Percentiles rank a stretch among this genome's conserved stretches.
Evolutionary conservation across 2,888 invertebrate genomes (phyloP).

Genomic region (Kuschelorhynchus macadamiae): DNA sequence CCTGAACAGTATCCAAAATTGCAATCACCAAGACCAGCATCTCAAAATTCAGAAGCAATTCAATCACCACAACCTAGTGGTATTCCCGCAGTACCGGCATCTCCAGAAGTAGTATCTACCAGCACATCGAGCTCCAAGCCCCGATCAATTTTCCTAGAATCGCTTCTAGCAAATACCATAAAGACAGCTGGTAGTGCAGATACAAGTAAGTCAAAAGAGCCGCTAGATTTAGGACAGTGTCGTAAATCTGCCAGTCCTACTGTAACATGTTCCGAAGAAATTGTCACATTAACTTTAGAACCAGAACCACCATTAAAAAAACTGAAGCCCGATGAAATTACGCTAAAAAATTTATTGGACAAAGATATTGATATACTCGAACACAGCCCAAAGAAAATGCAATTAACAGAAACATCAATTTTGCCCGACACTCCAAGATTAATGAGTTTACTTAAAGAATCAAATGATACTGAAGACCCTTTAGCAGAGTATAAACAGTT

Average conservation of each 20-base stretch:
- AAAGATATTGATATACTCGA: constrained; percentile 65
- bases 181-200: constrained; percentile 73
- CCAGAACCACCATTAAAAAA: constrained; percentile 70
- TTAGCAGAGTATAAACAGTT: constrained; percentile 81
- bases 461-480: constrained; percentile 73
- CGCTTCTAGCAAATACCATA: constrained; percentile 74
- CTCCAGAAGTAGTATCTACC: constrained; percentile 76
- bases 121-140: constrained; percentile 57
- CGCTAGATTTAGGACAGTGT: constrained; percentile 78
- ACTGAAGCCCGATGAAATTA: constrained; percentile 69
- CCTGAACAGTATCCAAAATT: constrained; percentile 54
- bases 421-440: constrained; percentile 63
- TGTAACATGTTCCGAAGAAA: constrained; percentile 82
- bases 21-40: constrained; percentile 74
- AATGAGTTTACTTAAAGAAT: constrained; percentile 68
- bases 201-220: constrained; percentile 75
- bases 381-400: constrained; percentile 24
- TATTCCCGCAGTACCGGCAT: constrained; percentile 78
- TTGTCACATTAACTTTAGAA: constrained; percentile 69
- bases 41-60: constrained; percentile 79
- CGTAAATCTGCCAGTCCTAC: constrained; percentile 80
- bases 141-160: constrained; percentile 75
- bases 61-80: constrained; percentile 83
- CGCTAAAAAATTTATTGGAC: constrained; percentile 71
- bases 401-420: constrained; percentile 52